A percentile compares a stretch with the other conserved stretches of the same genome.
phyloP scores from a whole-genome alignment of 2,113 vertebrate species.

The Pterophyllum scalare region DNA sequence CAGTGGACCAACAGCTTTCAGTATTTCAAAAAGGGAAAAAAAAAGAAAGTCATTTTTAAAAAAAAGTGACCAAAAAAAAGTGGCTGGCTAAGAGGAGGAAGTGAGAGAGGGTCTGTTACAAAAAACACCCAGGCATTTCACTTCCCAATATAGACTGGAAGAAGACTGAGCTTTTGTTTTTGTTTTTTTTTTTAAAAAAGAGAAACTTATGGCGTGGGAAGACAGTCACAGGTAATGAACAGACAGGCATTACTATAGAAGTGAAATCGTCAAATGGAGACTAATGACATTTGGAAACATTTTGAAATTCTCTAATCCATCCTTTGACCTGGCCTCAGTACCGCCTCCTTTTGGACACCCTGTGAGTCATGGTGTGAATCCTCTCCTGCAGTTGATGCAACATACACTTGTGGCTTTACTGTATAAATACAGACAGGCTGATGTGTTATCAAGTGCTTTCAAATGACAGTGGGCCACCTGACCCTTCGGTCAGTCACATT shows the following conservation, averaged over 20 bases:
- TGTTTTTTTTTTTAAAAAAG: neutral
- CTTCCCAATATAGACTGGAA: slow-evolving; percentile 28
- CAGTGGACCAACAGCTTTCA: neutral
- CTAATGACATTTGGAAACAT: neutral
- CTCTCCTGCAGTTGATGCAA: neutral
- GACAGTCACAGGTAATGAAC: neutral
- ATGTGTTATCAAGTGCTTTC: neutral
- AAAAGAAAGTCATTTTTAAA: neutral
- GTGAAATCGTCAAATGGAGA: neutral
- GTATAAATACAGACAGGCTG: neutral
- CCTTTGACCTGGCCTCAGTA: neutral
- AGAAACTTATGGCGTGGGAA: neutral
- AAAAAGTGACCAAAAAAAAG: neutral
- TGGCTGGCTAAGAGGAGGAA: neutral
- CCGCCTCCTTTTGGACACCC: neutral
- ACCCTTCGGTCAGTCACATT: neutral
- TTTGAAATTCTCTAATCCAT: neutral
- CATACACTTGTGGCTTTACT: neutral
- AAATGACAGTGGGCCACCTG: neutral
- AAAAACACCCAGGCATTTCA: slow-evolving; percentile 19
- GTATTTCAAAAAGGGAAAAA: neutral
- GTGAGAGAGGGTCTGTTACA: slow-evolving; percentile 1
- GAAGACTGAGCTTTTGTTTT: neutral
- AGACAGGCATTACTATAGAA: neutral
- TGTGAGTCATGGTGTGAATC: slow-evolving; percentile 40